Evolutionary conservation across 2,797 vertebrate genomes (phyloP), one percentile per base, ranked within the genome.

Genomic region (Darevskia nairensis): DNA sequence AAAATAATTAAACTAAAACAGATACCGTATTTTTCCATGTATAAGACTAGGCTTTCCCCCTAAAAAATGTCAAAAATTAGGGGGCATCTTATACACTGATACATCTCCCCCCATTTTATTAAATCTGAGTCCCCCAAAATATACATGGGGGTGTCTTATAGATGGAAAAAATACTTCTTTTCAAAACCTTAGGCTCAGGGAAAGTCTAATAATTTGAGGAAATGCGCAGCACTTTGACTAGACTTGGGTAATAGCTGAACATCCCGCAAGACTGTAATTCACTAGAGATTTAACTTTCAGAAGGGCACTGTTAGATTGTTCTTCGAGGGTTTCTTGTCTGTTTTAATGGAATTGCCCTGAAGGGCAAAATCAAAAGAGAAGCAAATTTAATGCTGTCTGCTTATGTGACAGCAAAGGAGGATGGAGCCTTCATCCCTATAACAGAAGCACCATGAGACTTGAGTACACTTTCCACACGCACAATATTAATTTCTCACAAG

Each of bases 281-380:
- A 84, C 68, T 64, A 35, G 80, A 44, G 76, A 64, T 69, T 74
- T 80, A 17, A 74, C 23, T 41, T 82, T 78, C 32, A 39, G 75
- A 80, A 89, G 46, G n/a, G 64, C 13, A 27, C 35, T 50, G 32
- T 7, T 59, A 4, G 78, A 79, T 41, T 84, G 21, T 64, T 72
- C 15, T 5, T 46, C 35, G 39, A 35, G 15, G 29, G 6, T 85
- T 71, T n/a, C 64, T 83, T 88, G 11, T 72, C 35, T 72, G 29
- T 46, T 74, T 74, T 89, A 46, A 80, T 72, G 59, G 82, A 75
- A 75, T 66, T 85, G 15, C 27, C 6, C 35, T 71, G 6, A 79
- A 46, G 59, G 68, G 41, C 29, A 61, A 85, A 64, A n/a, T 85
- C 39, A 80, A 76, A 44, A 76, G n/a, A 66, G 39, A 64, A 6